These are phyloP conservation scores for Heterodera carotae DNA, from an alignment of 1,140 invertebrate species.

Conservation along the genomic window DNA sequence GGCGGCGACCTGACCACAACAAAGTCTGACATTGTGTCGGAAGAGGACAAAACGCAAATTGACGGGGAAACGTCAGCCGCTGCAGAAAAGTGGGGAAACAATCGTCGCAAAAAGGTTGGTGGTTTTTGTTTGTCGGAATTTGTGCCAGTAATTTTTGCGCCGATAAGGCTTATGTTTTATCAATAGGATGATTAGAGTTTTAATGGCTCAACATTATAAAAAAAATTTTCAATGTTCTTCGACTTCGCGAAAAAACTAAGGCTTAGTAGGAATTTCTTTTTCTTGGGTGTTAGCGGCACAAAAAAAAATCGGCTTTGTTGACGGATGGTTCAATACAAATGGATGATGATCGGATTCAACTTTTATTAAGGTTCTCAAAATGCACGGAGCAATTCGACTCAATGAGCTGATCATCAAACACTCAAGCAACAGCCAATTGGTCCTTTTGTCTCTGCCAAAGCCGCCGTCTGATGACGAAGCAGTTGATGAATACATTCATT, in stretches of 20 bases:
- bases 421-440: conserved; percentile 91
- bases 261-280: no score
- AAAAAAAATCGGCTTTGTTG: no score
- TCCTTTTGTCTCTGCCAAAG: conserved; percentile 94
- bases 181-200: no score
- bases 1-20: not conserved
- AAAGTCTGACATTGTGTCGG: not conserved
- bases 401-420: conserved; percentile 96
- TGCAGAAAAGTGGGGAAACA: no score
- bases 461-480: conserved; percentile 75
- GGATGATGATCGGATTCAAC: not conserved
- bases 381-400: conserved; percentile 97
- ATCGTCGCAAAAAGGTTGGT: conserved; percentile 48
- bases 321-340: not conserved
- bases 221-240: no score
- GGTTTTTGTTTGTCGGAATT: no score
- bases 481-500: conserved; percentile 58
- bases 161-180: no score
- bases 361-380: conserved; percentile 69
- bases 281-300: no score
- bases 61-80: no score
- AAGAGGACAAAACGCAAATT: not conserved
- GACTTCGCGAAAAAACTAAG: no score
- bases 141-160: no score
- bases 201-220: no score